phyloP scores from a whole-genome alignment of 2,113 vertebrate species.

The Anoplopoma fimbria region DNA sequence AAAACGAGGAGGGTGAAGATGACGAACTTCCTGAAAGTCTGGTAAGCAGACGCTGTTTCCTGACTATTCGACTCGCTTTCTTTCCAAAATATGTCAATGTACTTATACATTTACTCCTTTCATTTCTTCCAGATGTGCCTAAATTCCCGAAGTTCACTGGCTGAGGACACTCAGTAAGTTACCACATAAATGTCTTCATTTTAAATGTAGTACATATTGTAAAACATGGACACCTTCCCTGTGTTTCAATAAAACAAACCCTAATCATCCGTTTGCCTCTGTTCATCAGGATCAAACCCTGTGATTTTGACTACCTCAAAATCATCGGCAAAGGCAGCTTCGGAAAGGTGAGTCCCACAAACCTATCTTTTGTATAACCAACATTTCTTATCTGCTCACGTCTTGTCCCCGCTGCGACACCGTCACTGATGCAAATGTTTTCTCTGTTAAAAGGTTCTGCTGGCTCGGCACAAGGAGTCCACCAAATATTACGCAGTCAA shows the following conservation, averaged over 20 bases:
- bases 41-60: conserved; percentile 54
- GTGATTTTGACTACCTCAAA: conserved; percentile 87
- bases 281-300: conserved; percentile 82
- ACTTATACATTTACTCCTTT: not conserved
- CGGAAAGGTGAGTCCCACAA: conserved; percentile 78
- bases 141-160: conserved; percentile 74
- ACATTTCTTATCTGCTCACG: not conserved
- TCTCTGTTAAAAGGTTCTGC: conserved; percentile 77
- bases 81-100: not conserved
- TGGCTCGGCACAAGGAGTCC: conserved; percentile 85
- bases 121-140: conserved; percentile 71
- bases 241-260: not conserved
- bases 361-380: not conserved
- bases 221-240: not conserved
- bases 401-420: rapidly evolving
- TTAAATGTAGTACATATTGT: not conserved
- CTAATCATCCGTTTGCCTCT: not conserved
- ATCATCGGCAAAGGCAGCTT: conserved; percentile 89
- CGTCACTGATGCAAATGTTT: conserved; percentile 20
- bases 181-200: not conserved
- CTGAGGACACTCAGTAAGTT: conserved; percentile 85
- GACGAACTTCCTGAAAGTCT: conserved; percentile 39
- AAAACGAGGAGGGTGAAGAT: conserved; percentile 77
- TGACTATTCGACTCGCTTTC: not conserved
- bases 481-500: conserved; percentile 86